These are phyloP conservation scores for Pharmacophagus antenor DNA, from an alignment of 2,888 invertebrate genomes.

Conservation along the genomic window DNA sequence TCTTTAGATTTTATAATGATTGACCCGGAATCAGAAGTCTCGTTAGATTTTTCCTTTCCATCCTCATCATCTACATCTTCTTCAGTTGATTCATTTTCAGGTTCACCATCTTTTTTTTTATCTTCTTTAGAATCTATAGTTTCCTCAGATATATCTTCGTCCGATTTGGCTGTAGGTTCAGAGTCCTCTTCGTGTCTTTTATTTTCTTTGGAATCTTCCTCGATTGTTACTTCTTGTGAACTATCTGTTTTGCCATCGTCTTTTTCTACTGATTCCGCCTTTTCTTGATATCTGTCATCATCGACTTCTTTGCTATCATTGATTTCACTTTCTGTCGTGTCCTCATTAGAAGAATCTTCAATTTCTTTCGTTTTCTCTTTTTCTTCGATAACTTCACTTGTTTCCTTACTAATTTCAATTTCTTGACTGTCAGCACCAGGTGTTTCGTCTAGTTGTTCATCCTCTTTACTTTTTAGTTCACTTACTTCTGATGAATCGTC, in stretches of 20 bases:
- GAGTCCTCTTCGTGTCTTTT: conserved; percentile 55
- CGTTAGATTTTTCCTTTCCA: conserved; percentile 48
- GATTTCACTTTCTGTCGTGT: conserved; percentile 36
- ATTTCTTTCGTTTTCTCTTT: conserved; percentile 52
- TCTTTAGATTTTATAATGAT: conserved; percentile 35
- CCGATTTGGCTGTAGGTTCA: conserved; percentile 46
- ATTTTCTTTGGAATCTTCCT: conserved; percentile 51
- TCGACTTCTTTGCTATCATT: conserved; percentile 43
- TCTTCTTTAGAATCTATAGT: conserved; percentile 36
- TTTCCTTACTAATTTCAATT: conserved; percentile 31
- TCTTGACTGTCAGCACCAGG: conserved; percentile 38
- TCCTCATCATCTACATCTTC: conserved; percentile 43
- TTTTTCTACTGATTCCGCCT: conserved; percentile 60
- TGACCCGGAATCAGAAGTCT: conserved; percentile 38
- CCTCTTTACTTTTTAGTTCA: conserved; percentile 45
- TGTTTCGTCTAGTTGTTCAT: conserved; percentile 49
- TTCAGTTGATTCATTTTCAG: conserved; percentile 40
- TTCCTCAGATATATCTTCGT: conserved; percentile 40
- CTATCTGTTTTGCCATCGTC: conserved; percentile 42
- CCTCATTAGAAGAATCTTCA: conserved; percentile 46
- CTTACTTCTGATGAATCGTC: conserved; percentile 46
- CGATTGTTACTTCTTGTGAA: conserved; percentile 46
- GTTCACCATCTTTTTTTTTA: conserved; percentile 42
- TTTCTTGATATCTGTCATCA: conserved; percentile 71
- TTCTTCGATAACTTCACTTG: conserved; percentile 35